Base-by-base conservation (phyloP, 2,113 vertebrate species). In the Malurus elegans region DNA sequence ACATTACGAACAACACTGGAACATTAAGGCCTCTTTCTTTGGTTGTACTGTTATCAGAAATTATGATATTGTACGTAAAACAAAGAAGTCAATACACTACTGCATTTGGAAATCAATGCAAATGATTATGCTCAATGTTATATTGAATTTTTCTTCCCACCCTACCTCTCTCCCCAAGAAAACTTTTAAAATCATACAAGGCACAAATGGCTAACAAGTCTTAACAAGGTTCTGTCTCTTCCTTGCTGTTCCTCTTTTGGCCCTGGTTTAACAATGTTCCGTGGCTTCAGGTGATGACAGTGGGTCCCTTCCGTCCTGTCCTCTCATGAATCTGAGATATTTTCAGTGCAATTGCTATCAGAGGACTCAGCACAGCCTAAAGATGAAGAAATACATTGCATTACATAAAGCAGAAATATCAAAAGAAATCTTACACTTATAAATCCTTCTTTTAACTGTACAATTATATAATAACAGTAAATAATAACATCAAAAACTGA, bases 281-380 rank as follows among this genome's bases (percentile, higher is more conserved):
- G 1, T 81, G 60, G 47, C 40, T 96, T 99, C 98, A 99, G 98
- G 99, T 99, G 98, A 99, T 99, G 95, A 99, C 98, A 3, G 98
- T 99, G 29, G 99, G 99, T 79, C 99, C 99, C 62, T 98, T 98
- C 66, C 99, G 98, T 87, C 99, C 99, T 3, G 99, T 99, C 95
- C 99, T 98, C 98, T 99, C 99, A 1, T 99, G 99, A 95, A 99
- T 98, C 98, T 98, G 98, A 82, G 99, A 99, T 97, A 99, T 99
- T 98, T 99, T 99, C 96, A 99, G 97, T 20, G 99, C 99, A 4
- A 99, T 99, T 95, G 99, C 99, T 71, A 99, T 99, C 56, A 99
- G 99, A 92, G 99, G 99, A 72, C 99, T 99, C 96, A 99, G 98
- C 91, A 99, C 99, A 45, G 98, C 99, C 99, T 99, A 94, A 57